Conservation (phyloP, 2,888 invertebrate species). For the Rosalia funebris region DNA sequence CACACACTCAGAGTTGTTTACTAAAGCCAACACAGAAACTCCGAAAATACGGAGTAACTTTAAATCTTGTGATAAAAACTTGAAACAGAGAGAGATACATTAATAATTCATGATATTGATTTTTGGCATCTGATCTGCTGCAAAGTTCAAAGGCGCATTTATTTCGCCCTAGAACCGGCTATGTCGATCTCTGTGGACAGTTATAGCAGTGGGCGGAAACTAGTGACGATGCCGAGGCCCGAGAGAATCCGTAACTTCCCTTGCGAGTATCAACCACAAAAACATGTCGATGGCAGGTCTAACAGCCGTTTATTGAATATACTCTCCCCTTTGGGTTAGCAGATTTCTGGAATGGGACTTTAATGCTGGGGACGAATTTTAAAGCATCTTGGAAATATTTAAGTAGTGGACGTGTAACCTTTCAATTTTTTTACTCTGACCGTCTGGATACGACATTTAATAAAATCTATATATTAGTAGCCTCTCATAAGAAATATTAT, state of each 20-base stretch:
- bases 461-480: too few relatives aligned
- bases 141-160: conserved; percentile 38
- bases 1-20: conserved; percentile 25
- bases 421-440: too few relatives aligned
- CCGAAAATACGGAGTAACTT: conserved; percentile 16
- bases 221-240: conserved; percentile 26
- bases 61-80: conserved; percentile 28
- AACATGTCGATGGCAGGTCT: conserved; percentile 42
- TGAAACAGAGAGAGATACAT: conserved; percentile 32
- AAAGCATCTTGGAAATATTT: too few relatives aligned
- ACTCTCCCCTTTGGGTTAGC: conserved; percentile 29
- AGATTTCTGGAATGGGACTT: conserved; percentile 9
- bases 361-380: neutral
- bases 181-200: conserved; percentile 35
- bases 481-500: too few relatives aligned
- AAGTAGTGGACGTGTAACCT: too few relatives aligned
- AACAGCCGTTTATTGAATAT: conserved; percentile 44
- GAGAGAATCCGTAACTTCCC: conserved; percentile 30
- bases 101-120: conserved; percentile 44
- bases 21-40: conserved; percentile 26
- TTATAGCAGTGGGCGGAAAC: conserved; percentile 26
- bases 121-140: conserved; percentile 38
- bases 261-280: conserved; percentile 40
- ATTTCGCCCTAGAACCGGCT: conserved; percentile 32
- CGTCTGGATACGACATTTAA: too few relatives aligned